Evolutionary conservation across 2,888 invertebrate species (phyloP).

Genomic region (Heliconius aoede): DNA sequence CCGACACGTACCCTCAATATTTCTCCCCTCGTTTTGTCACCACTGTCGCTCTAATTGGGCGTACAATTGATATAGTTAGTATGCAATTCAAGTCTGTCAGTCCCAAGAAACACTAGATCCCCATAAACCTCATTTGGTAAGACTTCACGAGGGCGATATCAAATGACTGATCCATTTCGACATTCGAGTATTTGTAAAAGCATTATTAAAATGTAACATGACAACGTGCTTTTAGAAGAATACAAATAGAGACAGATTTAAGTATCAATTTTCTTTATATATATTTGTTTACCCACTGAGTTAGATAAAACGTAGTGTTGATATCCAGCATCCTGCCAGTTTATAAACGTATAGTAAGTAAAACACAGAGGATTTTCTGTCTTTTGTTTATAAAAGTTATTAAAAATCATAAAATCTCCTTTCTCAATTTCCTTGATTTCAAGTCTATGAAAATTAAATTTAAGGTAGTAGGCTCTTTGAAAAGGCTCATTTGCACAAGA

Average conservation of each 20-base stretch:
- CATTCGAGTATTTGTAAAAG: neutral
- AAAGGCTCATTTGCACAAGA: no score
- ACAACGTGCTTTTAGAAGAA: neutral
- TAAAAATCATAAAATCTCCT: no score
- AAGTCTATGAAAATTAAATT: no score
- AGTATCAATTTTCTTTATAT: neutral
- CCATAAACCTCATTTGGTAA: neutral
- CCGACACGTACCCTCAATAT: neutral
- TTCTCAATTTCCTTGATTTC: no score
- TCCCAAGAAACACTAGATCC: neutral
- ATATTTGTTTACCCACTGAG: neutral
- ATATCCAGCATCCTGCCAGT: no score
- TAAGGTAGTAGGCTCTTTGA: no score
- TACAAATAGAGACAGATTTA: neutral
- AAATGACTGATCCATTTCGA: constrained; percentile 3
- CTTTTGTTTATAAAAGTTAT: no score
- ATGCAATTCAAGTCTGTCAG: neutral
- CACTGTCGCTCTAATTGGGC: neutral
- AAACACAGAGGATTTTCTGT: no score
- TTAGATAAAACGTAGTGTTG: neutral
- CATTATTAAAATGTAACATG: neutral
- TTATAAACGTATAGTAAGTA: no score
- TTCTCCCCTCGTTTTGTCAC: neutral
- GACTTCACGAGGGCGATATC: constrained; percentile 8
- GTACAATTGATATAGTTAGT: constrained; percentile 10